Conservation (phyloP, 2,797 vertebrate species). For the Poeciliopsis infans region DNA sequence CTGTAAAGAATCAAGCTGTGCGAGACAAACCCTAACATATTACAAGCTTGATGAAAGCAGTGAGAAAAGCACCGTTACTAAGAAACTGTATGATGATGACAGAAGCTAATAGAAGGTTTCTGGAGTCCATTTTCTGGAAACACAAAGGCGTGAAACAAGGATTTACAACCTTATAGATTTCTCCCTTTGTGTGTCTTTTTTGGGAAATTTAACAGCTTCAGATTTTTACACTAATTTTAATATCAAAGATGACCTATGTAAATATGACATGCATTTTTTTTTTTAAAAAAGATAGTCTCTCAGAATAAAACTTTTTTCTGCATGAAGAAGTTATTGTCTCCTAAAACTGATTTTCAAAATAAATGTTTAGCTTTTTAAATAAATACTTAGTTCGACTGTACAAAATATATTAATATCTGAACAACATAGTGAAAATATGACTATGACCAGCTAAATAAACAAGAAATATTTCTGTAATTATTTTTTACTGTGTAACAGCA, state of each 20-base stretch:
- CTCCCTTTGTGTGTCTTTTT: not conserved
- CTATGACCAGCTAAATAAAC: too few relatives aligned
- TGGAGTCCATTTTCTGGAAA: not conserved
- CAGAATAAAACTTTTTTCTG: not conserved
- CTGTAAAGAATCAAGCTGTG: not conserved
- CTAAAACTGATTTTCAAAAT: not conserved
- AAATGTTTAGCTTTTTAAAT: too few relatives aligned
- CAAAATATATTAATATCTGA: too few relatives aligned
- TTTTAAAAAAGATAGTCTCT: not conserved
- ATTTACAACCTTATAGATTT: not conserved
- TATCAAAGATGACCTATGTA: not conserved
- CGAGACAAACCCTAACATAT: not conserved
- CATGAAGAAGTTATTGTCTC: not conserved
- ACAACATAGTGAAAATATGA: too few relatives aligned
- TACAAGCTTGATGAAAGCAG: not conserved
- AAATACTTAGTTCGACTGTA: too few relatives aligned
- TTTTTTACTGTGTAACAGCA: too few relatives aligned
- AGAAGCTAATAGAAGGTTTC: not conserved
- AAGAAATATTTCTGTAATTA: too few relatives aligned
- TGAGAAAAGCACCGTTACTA: not conserved
- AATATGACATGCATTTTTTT: not conserved
- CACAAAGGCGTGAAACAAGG: not conserved
- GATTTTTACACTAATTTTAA: not conserved
- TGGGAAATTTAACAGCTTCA: not conserved
- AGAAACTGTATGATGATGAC: not conserved